These are phyloP conservation scores for Petroica traversi DNA, from an alignment of 2,113 vertebrate species.

Conservation along the genomic window DNA sequence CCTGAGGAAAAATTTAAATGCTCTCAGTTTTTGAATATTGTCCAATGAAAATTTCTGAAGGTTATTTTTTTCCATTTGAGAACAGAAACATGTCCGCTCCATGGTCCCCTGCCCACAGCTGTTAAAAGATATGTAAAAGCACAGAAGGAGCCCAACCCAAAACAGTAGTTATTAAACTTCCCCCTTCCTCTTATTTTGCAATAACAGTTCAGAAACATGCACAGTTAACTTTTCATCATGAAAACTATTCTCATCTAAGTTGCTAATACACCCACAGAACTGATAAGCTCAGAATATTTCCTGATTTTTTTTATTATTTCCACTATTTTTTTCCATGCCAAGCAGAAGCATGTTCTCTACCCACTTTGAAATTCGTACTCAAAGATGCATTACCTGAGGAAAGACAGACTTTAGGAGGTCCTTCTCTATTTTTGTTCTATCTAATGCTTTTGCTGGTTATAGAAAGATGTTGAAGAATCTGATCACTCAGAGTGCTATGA, in stretches of 20 bases:
- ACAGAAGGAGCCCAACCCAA: constrained; percentile 46
- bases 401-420: neutral
- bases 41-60: constrained; percentile 57
- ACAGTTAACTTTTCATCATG: constrained; percentile 36
- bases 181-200: constrained; percentile 46
- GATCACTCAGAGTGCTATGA: constrained; percentile 10
- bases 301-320: constrained; percentile 28
- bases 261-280: constrained; percentile 44
- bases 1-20: neutral
- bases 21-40: constrained; percentile 3
- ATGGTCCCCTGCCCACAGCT: constrained; percentile 53
- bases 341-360: neutral
- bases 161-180: constrained; percentile 46
- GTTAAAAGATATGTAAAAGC: constrained; percentile 61
- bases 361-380: neutral
- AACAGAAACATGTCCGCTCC: constrained; percentile 34
- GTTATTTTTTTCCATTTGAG: constrained; percentile 42
- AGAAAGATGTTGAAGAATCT: neutral
- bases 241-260: constrained; percentile 9
- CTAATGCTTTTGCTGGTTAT: neutral
- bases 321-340: constrained; percentile 26
- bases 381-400: neutral
- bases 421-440: neutral
- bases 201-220: constrained; percentile 24
- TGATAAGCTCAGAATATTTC: constrained; percentile 61